Evolutionary conservation across 1,140 invertebrate species (phyloP), one percentile per base, ranked within the genome.

Genomic region (Dendrolimus kikuchii): DNA sequence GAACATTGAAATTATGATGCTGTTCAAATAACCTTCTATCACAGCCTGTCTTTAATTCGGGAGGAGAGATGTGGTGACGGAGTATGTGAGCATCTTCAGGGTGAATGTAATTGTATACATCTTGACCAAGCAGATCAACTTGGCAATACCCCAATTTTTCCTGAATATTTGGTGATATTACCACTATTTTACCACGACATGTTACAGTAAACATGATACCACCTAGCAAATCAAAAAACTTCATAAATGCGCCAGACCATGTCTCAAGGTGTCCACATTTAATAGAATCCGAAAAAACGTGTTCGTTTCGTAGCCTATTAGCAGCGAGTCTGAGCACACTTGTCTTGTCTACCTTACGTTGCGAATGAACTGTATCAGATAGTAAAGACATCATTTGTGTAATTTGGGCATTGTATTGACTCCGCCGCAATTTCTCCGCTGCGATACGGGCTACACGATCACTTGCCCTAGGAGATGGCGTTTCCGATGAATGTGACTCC

Each of bases 341-440:
- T 6, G 96, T 96, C 82, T 98, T 98, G 86, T 98, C 96, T 68
- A 97, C 89, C 68, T 93, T 92, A 65, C 95, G 93, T 7, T 93
- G 90, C 59, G 95, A 95, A 74, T 92, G 92, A 38, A 94, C 90
- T 44, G 96, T 93, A 76, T 95, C 92, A 5, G 96, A 95, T 40
- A 98, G 91, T 63, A 98, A 88, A 36, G 90, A 87, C 38, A 94
- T 93, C 72, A 98, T 90, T 76, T 95, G 92, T 38, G 90, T 90
- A 61, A 98, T 97, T 74, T 93, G 95, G 6, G 91, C 90, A 84
- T 98, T 98, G 57, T 98, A 91, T 74, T 95, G 96, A 77, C 97
- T 96, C 37, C 96, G 88, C 5, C 97, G 90, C 73, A 95, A 92
- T 77, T 98, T 98, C 71, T 98, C 97, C 5, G 95, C 95, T 69